phyloP scores from a whole-genome alignment of 2,888 invertebrate species.

The Hydroisotoma schaefferi region DNA sequence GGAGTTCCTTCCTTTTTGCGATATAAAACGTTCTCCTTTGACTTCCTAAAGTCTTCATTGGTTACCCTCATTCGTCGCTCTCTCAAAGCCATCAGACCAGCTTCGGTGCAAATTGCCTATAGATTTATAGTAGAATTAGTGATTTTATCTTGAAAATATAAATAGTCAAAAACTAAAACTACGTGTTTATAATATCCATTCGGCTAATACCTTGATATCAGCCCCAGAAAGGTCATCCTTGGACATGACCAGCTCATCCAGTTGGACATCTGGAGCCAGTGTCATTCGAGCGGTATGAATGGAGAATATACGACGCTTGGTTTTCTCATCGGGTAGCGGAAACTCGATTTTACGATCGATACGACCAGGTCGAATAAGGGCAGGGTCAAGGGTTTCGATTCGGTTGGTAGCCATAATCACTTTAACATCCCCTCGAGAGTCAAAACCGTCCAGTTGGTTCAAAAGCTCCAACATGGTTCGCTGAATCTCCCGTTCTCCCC shows the following conservation, averaged over 20 bases:
- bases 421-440: conserved; percentile 94
- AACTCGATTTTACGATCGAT: conserved; percentile 99
- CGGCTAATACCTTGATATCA: conserved; percentile 85
- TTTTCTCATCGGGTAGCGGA: conserved; percentile 98
- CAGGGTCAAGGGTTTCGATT: conserved; percentile 97
- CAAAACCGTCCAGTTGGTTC: conserved; percentile 97
- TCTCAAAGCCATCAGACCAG: conserved; percentile 93
- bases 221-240: conserved; percentile 99
- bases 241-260: conserved; percentile 96
- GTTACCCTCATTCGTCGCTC: conserved; percentile 99
- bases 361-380: conserved; percentile 95
- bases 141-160: not conserved
- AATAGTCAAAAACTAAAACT: not conserved
- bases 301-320: conserved; percentile 91
- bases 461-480: conserved; percentile 98
- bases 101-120: conserved; percentile 98
- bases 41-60: conserved; percentile 98
- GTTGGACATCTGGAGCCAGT: conserved; percentile 89
- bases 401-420: conserved; percentile 97
- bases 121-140: conserved; percentile 46
- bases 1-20: conserved; percentile 99
- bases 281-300: conserved; percentile 99
- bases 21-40: conserved; percentile 98
- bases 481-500: conserved; percentile 98
- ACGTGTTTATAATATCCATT: not conserved